phyloP scores from a whole-genome alignment of 1,140 invertebrate species.

The Pygmarrhopalites habei region DNA sequence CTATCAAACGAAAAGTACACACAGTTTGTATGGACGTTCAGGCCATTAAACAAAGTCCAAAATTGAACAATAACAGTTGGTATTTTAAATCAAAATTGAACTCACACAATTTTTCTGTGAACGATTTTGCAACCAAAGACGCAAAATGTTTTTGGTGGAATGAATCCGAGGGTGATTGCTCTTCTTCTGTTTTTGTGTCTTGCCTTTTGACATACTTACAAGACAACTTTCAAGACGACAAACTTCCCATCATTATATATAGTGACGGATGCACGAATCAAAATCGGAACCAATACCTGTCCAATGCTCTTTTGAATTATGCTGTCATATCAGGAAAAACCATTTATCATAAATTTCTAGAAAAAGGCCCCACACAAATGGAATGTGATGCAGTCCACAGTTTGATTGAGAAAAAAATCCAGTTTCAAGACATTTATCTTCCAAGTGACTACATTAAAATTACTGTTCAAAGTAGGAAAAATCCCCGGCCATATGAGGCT shows the following conservation, averaged over 20 bases:
- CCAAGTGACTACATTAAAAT: constrained; percentile 28
- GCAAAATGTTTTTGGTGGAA: constrained; percentile 38
- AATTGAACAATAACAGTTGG: constrained; percentile 38
- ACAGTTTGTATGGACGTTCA: background rate
- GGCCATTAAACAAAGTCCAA: constrained; percentile 31
- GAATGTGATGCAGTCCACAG: constrained; percentile 42
- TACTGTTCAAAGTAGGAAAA: background rate
- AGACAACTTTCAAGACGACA: background rate
- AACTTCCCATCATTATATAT: background rate
- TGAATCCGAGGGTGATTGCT: background rate
- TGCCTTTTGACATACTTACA: background rate
- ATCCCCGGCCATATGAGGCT: background rate
- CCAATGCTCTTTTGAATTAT: constrained; percentile 18
- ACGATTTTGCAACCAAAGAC: constrained; percentile 39
- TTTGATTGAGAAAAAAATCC: constrained; percentile 38
- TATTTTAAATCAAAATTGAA: constrained; percentile 43
- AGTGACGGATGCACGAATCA: background rate
- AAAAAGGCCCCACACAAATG: constrained; percentile 44
- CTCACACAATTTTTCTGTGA: constrained; percentile 43
- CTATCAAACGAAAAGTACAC: background rate
- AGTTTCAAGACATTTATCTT: constrained; percentile 28
- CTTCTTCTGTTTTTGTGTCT: background rate
- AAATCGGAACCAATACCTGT: background rate
- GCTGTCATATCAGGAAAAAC: constrained; percentile 32
- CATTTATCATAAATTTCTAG: constrained; percentile 43